These are phyloP conservation scores for Drosophila novamexicana DNA, from an alignment of 1,140 invertebrate genomes.

Conservation along the genomic window DNA sequence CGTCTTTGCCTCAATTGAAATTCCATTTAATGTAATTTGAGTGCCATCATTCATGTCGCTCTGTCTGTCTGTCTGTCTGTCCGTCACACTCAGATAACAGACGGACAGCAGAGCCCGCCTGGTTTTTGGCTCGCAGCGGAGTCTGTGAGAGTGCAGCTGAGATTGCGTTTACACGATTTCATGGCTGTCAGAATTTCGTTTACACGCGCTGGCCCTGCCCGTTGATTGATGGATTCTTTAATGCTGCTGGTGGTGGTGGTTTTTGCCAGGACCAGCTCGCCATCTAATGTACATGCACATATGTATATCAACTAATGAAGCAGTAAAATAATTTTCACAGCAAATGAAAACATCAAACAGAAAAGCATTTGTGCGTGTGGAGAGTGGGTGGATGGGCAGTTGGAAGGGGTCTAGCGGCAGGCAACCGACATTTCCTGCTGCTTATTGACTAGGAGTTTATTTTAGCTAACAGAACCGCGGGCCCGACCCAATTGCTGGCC, in stretches of 20 bases:
- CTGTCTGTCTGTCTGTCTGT: slow-evolving; percentile 2
- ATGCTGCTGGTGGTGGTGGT: slow-evolving; percentile 22
- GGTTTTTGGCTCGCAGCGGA: slow-evolving; percentile 42
- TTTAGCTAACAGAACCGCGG: slow-evolving; percentile 40
- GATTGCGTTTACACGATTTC: slow-evolving; percentile 76
- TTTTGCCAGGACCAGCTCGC: slow-evolving; percentile 4
- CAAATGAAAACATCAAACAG: slow-evolving; percentile 54
- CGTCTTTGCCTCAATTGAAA: slow-evolving; percentile 71
- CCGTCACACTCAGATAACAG: slow-evolving; percentile 45
- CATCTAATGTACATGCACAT: neutral
- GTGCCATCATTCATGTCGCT: slow-evolving; percentile 72
- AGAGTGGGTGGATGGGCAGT: neutral
- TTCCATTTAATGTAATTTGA: slow-evolving; percentile 82
- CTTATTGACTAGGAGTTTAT: slow-evolving; percentile 46
- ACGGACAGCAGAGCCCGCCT: slow-evolving; percentile 2
- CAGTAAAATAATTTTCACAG: slow-evolving; percentile 28
- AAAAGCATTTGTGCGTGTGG: slow-evolving; percentile 20
- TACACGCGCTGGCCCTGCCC: slow-evolving; percentile 40
- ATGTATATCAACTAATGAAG: slow-evolving; percentile 43
- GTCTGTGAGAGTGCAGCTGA: slow-evolving; percentile 45
- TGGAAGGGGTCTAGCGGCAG: slow-evolving; percentile 1
- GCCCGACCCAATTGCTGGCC: slow-evolving; percentile 61
- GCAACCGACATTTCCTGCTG: slow-evolving; percentile 56
- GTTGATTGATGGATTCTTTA: slow-evolving; percentile 68
- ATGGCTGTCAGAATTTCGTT: slow-evolving; percentile 72